A percentile compares a stretch with the other conserved stretches of the same genome.
phyloP scores from a whole-genome alignment of 2,888 invertebrate genomes.

The Beris chalybata region DNA sequence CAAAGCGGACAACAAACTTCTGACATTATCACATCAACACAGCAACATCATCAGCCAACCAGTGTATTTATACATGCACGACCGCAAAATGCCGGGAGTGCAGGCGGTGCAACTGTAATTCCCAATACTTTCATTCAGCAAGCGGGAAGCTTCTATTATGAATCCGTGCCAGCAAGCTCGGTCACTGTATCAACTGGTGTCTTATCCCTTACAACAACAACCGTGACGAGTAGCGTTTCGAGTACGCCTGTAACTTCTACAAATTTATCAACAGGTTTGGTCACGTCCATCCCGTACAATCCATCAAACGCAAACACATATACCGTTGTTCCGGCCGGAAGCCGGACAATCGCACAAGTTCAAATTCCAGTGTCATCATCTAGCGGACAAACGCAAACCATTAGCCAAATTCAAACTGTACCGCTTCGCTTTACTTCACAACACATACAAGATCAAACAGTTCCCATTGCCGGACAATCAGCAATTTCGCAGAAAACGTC shows the following conservation, averaged over 20 bases:
- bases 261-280: conserved; percentile 42
- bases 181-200: conserved; percentile 52
- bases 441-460: background rate
- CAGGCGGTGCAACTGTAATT: conserved; percentile 42
- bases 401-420: conserved; percentile 47
- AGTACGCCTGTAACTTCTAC: conserved; percentile 43
- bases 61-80: conserved; percentile 49
- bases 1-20: conserved; percentile 36
- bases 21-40: conserved; percentile 39
- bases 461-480: conserved; percentile 11
- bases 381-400: conserved; percentile 29
- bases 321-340: conserved; percentile 51
- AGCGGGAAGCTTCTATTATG: conserved; percentile 54
- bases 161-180: conserved; percentile 52
- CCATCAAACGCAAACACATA: conserved; percentile 50
- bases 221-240: conserved; percentile 49
- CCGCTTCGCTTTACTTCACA: conserved; percentile 20
- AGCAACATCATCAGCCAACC: conserved; percentile 31
- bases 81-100: conserved; percentile 42
- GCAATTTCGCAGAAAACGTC: conserved; percentile 33
- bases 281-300: conserved; percentile 50
- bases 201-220: conserved; percentile 53
- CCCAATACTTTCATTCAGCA: conserved; percentile 47
- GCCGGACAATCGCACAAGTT: conserved; percentile 48
- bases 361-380: conserved; percentile 47